Evolutionary conservation across 2,888 invertebrate species (phyloP).

Genomic region (Cryptocheilus praepositus): DNA sequence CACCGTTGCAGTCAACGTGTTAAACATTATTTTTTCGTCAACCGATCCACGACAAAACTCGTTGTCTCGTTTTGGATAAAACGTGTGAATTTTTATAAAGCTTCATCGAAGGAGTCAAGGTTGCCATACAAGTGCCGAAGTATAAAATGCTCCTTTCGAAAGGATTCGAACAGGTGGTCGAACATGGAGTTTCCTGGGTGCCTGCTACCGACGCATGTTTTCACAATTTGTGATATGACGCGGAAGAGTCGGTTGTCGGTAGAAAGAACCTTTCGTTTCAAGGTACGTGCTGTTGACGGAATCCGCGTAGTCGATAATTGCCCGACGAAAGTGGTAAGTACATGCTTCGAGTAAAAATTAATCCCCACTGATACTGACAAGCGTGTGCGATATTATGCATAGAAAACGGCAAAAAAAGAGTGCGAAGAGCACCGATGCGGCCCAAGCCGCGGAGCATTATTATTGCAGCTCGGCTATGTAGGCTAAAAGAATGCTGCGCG

Average conservation of each 20-base stretch:
- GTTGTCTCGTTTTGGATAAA: no score
- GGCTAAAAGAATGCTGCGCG: slow-evolving; percentile 37
- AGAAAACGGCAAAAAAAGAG: slow-evolving; percentile 15
- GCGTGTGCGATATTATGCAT: slow-evolving; percentile 20
- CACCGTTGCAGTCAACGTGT: no score
- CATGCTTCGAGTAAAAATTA: neutral
- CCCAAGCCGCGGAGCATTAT: no score
- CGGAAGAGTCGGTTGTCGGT: slow-evolving; percentile 12
- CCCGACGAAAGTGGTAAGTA: slow-evolving; percentile 31
- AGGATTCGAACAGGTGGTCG: slow-evolving; percentile 9
- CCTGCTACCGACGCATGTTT: slow-evolving; percentile 12
- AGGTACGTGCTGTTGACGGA: slow-evolving; percentile 13
- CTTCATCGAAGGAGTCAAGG: no score
- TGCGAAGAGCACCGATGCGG: slow-evolving; percentile 1
- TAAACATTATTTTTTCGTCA: no score
- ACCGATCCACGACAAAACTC: no score
- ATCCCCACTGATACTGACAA: slow-evolving; percentile 1
- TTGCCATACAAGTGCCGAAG: no score
- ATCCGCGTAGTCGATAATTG: slow-evolving; percentile 64
- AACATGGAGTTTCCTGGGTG: slow-evolving; percentile 21
- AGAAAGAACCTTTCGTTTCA: slow-evolving; percentile 22
- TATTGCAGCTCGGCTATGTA: slow-evolving; percentile 39
- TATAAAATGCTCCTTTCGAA: no score
- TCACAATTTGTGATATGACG: slow-evolving; percentile 18
- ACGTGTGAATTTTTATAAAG: no score